Evolutionary conservation across 2,113 vertebrate species (phyloP), one percentile per base, ranked within the genome.

Genomic region (Melospiza georgiana): DNA sequence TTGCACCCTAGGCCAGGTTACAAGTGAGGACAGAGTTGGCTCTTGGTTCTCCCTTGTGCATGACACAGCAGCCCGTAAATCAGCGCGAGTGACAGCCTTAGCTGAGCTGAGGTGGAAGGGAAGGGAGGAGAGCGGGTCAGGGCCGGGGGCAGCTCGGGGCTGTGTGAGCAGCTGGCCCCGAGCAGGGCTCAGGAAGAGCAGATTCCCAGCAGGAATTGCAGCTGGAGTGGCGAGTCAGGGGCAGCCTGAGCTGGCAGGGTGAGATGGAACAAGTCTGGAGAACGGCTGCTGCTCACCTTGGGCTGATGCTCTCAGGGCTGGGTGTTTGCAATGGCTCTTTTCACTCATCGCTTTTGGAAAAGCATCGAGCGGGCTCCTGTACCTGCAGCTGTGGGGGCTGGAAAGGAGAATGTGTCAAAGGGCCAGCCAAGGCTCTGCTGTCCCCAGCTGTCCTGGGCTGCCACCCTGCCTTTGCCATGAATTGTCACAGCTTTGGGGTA

Each of bases 401-500:
- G 75, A 20, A 6, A 76, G 0, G 4, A 12, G 61, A 75, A 62
- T 12, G 8, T 79, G 79, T 54, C 52, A 43, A 11, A 77, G 76
- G 68, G 67, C 80, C 30, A 4, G 49, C 74, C 3, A 1, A 27
- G 66, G 25, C 39, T 18, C 75, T 67, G 84, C 57, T 20, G 10
- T 43, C 77, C 77, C 78, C 71, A 30, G 69, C 58, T 9, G 0
- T 3, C 46, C 46, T 33, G 68, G 54, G 12, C 21, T 59, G 41
- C 55, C 71, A 76, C 2, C 46, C 66, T 66, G 61, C 49, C 73
- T 83, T 19, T 77, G 84, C 43, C 30, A 59, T 62, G 83, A 86
- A 21, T 80, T 78, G 71, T 86, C 88, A 49, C 79, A 41, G 90
- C 90, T 86, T 75, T 81, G 90, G 95, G 68, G 76, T 55, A 15